A percentile compares a stretch with the other conserved stretches of the same genome.
Evolutionary conservation across 2,113 vertebrate species (phyloP).

Genomic region (Oncorhynchus nerka): DNA sequence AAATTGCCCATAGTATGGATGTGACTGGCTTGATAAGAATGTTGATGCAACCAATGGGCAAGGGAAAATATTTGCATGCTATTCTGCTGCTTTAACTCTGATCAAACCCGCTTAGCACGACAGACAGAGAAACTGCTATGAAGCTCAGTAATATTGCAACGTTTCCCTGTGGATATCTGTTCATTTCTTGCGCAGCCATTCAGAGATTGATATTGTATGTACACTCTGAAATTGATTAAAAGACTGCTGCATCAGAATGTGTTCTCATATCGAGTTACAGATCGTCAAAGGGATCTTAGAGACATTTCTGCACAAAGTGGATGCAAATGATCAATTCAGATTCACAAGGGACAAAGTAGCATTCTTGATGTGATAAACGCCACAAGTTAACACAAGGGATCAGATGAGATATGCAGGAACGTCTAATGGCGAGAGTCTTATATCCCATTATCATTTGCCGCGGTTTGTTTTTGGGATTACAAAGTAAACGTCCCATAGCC

Average conservation of each 20-base stretch:
- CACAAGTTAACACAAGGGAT: too few species aligned
- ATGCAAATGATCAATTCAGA: neutral
- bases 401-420: too few species aligned
- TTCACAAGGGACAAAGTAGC: too few species aligned
- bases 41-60: neutral
- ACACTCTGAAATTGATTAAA: neutral
- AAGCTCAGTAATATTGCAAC: too few species aligned
- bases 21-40: too few species aligned
- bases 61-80: neutral
- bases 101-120: neutral
- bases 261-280: neutral
- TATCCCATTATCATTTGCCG: too few species aligned
- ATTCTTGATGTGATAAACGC: too few species aligned
- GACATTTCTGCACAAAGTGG: neutral
- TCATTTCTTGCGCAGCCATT: neutral
- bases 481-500: too few species aligned
- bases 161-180: too few species aligned
- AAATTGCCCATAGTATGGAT: too few species aligned
- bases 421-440: too few species aligned
- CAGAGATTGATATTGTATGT: neutral
- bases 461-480: too few species aligned
- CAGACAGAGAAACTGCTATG: neutral
- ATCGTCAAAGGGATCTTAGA: neutral
- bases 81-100: neutral
- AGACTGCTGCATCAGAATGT: neutral